A percentile compares a stretch with the other conserved stretches of the same genome.
Evolutionary conservation across 2,797 vertebrate species (phyloP).

Genomic region (Tapirus indicus): DNA sequence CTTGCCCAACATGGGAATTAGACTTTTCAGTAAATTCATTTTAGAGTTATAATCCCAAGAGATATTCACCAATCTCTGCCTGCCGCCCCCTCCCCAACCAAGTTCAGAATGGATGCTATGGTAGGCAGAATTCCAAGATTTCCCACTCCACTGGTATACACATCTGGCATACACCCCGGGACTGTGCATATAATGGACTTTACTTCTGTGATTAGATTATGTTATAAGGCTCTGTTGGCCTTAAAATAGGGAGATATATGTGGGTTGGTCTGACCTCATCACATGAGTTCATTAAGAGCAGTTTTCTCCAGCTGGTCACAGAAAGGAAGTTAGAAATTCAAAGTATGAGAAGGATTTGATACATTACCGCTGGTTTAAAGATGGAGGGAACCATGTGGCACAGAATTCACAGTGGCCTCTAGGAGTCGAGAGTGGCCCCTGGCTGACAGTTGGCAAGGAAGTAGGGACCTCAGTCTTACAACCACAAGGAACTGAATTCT

Average conservation of each 20-base stretch:
- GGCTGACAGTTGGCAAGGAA: background rate
- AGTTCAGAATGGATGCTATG: background rate
- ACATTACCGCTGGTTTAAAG: background rate
- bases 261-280: background rate
- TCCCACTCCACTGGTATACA: background rate
- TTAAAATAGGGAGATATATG: background rate
- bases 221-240: background rate
- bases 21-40: background rate
- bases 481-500: background rate
- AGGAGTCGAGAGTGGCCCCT: no score
- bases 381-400: background rate
- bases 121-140: background rate
- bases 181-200: background rate
- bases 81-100: background rate
- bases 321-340: background rate
- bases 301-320: background rate
- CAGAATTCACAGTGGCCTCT: background rate
- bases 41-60: background rate
- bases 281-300: background rate
- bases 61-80: background rate
- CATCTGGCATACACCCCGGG: background rate
- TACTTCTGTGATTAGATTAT: background rate
- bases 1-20: background rate
- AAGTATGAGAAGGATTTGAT: background rate
- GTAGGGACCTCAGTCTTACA: background rate